Conservation (phyloP, 2,113 vertebrate genomes). For the Hoplias malabaricus region DNA sequence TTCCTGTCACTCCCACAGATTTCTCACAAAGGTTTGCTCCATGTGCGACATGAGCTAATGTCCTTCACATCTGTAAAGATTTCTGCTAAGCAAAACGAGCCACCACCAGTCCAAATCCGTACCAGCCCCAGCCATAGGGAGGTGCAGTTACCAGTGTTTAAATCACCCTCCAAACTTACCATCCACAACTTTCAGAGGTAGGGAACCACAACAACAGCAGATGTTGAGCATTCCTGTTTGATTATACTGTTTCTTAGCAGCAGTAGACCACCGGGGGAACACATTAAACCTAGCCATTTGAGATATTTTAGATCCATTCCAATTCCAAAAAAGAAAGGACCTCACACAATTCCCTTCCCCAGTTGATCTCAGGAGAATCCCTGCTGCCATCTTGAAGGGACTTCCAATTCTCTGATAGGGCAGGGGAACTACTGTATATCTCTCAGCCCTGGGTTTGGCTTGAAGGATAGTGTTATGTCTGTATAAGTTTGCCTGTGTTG, state of each 20-base stretch:
- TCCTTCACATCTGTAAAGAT: constrained; percentile 5
- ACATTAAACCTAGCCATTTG: no score
- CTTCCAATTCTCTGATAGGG: no score
- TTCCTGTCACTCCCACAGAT: not conserved
- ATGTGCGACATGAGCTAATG: not conserved
- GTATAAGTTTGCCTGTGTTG: no score
- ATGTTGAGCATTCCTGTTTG: constrained; percentile 23
- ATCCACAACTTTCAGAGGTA: constrained; percentile 65
- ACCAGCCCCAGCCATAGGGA: constrained; percentile 38
- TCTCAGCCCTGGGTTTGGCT: no score
- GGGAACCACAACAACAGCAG: constrained; percentile 46
- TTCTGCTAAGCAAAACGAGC: constrained; percentile 17
- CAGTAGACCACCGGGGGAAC: no score
- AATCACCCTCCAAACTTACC: constrained; percentile 63
- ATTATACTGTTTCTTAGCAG: not conserved
- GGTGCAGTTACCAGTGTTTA: constrained; percentile 47
- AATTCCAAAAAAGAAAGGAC: no score
- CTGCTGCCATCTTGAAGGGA: no score
- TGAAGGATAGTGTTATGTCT: no score
- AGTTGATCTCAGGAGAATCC: no score
- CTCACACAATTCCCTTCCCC: no score
- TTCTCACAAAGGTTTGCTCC: not conserved
- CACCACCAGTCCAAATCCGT: constrained; percentile 61
- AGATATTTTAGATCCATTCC: no score
- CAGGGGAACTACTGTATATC: no score